These are phyloP conservation scores for Cherax destructor DNA, from an alignment of 1,140 invertebrate genomes.

Conservation along the genomic window DNA sequence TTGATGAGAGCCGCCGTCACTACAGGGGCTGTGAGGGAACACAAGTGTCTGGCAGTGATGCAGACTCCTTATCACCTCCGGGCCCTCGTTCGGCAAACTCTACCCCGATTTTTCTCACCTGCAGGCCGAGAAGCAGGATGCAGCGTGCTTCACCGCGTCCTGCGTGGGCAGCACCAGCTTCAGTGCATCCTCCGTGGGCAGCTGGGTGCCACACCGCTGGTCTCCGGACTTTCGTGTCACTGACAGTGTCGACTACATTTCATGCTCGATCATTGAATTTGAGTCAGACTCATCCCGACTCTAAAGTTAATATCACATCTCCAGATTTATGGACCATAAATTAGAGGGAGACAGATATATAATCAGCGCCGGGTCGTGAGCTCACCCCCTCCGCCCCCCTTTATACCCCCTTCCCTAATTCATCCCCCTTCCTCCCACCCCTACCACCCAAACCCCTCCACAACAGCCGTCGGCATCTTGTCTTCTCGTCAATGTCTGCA, in stretches of 20 bases:
- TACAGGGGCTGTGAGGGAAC: no score
- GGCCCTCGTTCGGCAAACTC: no score
- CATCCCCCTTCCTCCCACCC: neutral
- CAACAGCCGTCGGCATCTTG: slow-evolving; percentile 10
- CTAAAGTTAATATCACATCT: slow-evolving; percentile 39
- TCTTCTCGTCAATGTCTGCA: slow-evolving; percentile 8
- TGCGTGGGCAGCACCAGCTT: no score
- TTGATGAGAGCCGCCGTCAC: no score
- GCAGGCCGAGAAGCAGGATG: no score
- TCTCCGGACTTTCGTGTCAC: slow-evolving; percentile 18
- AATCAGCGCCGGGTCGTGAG: slow-evolving; percentile 36
- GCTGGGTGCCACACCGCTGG: no score
- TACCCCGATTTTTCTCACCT: no score
- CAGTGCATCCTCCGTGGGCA: no score
- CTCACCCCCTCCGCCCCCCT: neutral
- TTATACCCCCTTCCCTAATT: no score
- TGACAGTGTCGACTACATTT: slow-evolving; percentile 32
- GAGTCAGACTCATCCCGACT: slow-evolving; percentile 27
- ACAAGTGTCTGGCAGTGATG: no score
- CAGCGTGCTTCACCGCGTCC: no score
- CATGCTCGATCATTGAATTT: slow-evolving; percentile 38
- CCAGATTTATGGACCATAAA: slow-evolving; percentile 43
- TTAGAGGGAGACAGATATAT: slow-evolving; percentile 20
- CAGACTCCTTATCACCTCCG: no score
- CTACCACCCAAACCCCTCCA: neutral